A percentile compares a stretch with the other conserved stretches of the same genome.
phyloP scores from a whole-genome alignment of 2,797 vertebrate species.

The Protosalanx chinensis region DNA sequence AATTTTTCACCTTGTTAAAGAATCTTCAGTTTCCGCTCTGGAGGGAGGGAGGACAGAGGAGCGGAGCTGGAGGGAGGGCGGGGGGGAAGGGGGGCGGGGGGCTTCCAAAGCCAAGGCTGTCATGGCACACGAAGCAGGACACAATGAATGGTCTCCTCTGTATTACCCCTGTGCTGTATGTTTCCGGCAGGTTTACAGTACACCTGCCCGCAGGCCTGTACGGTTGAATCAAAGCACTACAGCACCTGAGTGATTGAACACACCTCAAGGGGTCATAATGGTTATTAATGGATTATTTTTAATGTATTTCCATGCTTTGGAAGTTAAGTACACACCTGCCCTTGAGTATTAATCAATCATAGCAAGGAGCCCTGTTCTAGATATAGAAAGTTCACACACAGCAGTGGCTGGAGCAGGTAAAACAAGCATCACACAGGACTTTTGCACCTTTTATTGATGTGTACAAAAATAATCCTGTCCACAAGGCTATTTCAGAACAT shows the following conservation, averaged over 20 bases:
- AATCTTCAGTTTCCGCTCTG: conserved; percentile 28
- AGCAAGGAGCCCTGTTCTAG: conserved; percentile 6
- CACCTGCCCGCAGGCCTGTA: not conserved
- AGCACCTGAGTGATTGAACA: conserved; percentile 1
- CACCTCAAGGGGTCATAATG: not conserved
- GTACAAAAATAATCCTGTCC: conserved; percentile 55
- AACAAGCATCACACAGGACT: conserved; percentile 15
- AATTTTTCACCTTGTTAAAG: conserved; percentile 37
- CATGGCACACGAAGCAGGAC: conserved; percentile 19
- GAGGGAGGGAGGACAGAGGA: not conserved
- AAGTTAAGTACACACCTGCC: conserved; percentile 1
- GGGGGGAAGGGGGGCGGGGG: not conserved
- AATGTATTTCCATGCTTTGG: not conserved
- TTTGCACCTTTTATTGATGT: conserved; percentile 46
- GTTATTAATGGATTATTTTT: not conserved
- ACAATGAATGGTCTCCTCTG: conserved; percentile 17
- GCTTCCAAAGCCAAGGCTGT: conserved; percentile 14
- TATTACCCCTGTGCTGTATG: conserved; percentile 15
- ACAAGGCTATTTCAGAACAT: conserved; percentile 39
- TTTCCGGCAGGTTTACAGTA: not conserved
- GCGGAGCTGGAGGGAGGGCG: not conserved
- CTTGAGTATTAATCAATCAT: conserved; percentile 19
- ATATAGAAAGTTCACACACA: conserved; percentile 10
- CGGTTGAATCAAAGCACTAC: not conserved
- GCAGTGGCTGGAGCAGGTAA: conserved; percentile 2